Evolutionary conservation across 2,797 vertebrate genomes (phyloP).

Genomic region (Aphelocoma californica): DNA sequence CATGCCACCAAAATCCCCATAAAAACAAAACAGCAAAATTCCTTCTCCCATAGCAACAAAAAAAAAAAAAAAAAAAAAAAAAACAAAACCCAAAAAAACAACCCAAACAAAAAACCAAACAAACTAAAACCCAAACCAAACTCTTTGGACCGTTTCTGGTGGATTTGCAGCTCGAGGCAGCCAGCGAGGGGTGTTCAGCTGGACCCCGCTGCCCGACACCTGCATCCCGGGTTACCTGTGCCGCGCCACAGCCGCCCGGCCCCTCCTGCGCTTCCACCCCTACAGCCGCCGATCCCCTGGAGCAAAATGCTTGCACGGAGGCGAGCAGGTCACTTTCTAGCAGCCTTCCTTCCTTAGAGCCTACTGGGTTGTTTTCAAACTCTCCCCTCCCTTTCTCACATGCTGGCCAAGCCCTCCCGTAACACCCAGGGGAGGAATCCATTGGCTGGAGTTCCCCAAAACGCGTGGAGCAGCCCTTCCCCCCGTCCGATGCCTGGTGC

Average conservation of each 20-base stretch:
- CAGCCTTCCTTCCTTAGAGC: conserved; percentile 3
- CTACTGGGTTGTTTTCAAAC: conserved; percentile 66
- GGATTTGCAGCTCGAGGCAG: neutral
- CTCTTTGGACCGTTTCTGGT: neutral
- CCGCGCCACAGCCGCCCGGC: neutral
- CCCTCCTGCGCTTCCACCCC: neutral
- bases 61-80: no score
- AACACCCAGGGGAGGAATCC: conserved; percentile 47
- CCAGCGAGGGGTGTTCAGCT: neutral
- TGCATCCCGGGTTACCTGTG: neutral
- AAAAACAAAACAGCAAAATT: neutral
- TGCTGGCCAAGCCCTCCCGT: conserved; percentile 43
- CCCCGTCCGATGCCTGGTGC: neutral
- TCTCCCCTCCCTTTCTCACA: conserved; percentile 38
- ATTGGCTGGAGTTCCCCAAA: conserved; percentile 34
- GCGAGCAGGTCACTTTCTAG: neutral
- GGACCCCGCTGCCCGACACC: neutral
- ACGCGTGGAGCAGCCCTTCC: conserved; percentile 19
- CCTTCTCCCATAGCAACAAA: accelerated
- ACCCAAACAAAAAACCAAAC: no score
- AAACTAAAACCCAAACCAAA: neutral
- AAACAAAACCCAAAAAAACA: no score
- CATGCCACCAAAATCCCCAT: neutral
- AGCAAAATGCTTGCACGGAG: neutral
- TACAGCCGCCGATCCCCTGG: neutral